Conservation (phyloP, 2,797 vertebrate species). For the Muscicapa striata region DNA sequence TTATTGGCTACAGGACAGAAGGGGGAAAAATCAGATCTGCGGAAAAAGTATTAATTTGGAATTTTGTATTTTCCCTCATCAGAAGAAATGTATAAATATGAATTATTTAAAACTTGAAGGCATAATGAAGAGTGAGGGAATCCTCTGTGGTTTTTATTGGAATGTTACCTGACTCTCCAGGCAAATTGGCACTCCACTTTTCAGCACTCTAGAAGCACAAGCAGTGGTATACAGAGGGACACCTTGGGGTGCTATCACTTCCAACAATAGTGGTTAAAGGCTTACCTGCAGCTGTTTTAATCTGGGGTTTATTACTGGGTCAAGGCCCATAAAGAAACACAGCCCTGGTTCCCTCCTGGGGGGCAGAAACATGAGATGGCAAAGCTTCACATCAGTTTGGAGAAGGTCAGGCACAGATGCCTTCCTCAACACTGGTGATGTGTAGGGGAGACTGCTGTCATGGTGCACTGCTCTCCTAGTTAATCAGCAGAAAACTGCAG, state of each 20-base stretch:
- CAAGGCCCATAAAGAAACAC: not conserved
- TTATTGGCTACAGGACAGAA: not conserved
- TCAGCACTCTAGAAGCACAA: not conserved
- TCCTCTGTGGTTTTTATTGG: not conserved
- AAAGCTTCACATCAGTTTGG: not conserved
- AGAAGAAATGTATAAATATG: not conserved
- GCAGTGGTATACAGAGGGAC: not conserved
- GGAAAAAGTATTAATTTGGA: not conserved
- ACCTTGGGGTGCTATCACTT: not conserved
- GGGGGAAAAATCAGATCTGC: not conserved
- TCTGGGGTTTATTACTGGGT: not conserved
- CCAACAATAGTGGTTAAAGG: not conserved
- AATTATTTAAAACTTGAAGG: not conserved
- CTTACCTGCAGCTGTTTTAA: not conserved
- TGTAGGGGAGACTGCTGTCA: not conserved
- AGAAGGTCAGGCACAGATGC: not conserved
- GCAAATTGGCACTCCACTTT: not conserved
- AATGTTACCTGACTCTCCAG: rapidly evolving
- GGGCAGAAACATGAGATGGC: rapidly evolving
- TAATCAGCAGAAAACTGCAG: not conserved
- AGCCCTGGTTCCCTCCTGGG: rapidly evolving
- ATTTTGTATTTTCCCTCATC: not conserved
- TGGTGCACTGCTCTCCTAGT: rapidly evolving
- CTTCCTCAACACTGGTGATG: not conserved
- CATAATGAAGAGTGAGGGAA: not conserved